Conservation (phyloP, 2,888 invertebrate species). For the Agriotes lineatus region DNA sequence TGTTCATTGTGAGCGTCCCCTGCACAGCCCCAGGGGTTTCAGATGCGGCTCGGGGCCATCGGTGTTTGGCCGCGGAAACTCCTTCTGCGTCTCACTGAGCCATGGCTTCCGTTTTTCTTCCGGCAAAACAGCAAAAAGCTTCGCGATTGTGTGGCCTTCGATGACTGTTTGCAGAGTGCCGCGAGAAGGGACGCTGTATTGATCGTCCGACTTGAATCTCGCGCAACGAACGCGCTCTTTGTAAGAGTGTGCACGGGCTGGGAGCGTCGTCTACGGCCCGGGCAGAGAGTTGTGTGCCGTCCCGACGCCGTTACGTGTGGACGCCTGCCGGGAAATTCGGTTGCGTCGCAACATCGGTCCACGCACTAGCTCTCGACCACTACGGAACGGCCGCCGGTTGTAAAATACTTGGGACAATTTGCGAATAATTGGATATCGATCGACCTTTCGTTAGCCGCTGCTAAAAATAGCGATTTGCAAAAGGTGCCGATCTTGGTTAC, state of each 20-base stretch:
- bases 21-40: conserved; percentile 12
- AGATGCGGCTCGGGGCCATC: conserved; percentile 23
- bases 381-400: background rate
- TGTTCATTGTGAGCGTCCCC: conserved; percentile 46
- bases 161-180: conserved; percentile 35
- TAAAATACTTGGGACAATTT: background rate
- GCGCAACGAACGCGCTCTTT: conserved; percentile 48
- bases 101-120: conserved; percentile 3
- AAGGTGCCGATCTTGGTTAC: conserved; percentile 43
- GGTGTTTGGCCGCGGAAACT: conserved; percentile 19
- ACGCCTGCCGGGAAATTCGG: background rate
- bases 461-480: conserved; percentile 34
- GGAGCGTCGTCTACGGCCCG: conserved; percentile 41
- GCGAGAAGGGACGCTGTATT: conserved; percentile 50
- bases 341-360: background rate
- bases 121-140: conserved; percentile 1
- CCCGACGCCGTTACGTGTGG: background rate
- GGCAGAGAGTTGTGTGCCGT: conserved; percentile 30
- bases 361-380: background rate
- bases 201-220: conserved; percentile 49
- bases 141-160: conserved; percentile 19
- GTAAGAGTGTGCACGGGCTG: conserved; percentile 43
- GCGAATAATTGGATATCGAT: conserved; percentile 10
- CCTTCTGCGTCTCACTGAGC: conserved; percentile 4
- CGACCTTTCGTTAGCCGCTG: background rate